Evolutionary conservation across 2,113 vertebrate species (phyloP).

Genomic region (Myxocyprinus asiaticus): DNA sequence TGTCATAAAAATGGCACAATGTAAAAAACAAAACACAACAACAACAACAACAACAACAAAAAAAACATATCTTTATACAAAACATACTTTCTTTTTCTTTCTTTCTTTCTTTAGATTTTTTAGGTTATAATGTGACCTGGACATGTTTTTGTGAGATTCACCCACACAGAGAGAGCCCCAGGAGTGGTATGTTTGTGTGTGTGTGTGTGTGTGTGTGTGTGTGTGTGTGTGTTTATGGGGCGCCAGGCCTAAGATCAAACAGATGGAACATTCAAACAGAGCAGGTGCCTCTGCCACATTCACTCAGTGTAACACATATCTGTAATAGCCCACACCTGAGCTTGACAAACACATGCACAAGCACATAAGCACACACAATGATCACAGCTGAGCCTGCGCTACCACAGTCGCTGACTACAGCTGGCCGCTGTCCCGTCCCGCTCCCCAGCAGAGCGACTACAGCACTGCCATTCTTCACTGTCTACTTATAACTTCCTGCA

Average conservation of each 20-base stretch:
- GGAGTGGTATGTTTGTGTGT: background rate
- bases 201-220: slow-evolving; percentile 10
- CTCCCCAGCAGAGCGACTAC: slow-evolving; percentile 61
- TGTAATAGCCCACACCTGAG: slow-evolving; percentile 30
- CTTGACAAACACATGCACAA: slow-evolving; percentile 42
- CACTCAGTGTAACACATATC: slow-evolving; percentile 19
- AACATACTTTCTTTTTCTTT: background rate
- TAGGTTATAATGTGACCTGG: background rate
- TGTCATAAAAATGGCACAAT: too few relatives aligned
- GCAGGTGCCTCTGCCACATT: slow-evolving; percentile 42
- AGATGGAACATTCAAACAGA: slow-evolving; percentile 33
- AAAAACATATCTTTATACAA: background rate
- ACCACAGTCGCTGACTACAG: background rate
- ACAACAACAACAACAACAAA: background rate
- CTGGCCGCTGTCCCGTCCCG: background rate
- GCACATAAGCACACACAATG: slow-evolving; percentile 42
- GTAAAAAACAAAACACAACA: too few relatives aligned
- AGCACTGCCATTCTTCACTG: slow-evolving; percentile 75
- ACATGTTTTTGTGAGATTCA: slow-evolving; percentile 13
- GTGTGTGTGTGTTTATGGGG: slow-evolving; percentile 15
- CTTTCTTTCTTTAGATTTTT: background rate
- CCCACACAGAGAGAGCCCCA: background rate
- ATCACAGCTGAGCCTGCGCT: slow-evolving; percentile 31
- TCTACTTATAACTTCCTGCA: slow-evolving; percentile 75
- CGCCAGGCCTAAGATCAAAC: slow-evolving; percentile 39